Base-by-base conservation (phyloP, 2,797 vertebrate species). In the Sebastes itinus region DNA sequence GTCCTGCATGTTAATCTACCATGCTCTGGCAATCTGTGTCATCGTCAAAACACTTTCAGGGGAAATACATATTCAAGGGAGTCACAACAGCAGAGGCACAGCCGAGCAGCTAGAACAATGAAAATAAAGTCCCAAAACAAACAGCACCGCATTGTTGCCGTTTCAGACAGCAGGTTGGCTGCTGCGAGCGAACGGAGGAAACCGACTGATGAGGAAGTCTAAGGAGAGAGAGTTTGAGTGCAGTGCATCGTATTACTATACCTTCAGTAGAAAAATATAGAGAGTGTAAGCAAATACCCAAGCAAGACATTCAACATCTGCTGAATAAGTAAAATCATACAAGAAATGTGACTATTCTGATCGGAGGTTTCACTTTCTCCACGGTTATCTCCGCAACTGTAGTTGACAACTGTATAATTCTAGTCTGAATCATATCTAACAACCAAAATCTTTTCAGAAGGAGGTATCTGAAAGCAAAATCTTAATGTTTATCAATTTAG, bases 1-100 rank as follows among this genome's bases (percentile, higher is more conserved):
- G 90, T 92, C 88, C 94, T 90, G 85, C 84, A 90, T 95, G 96
- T 95, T 95, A 95, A 95, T 95, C 93, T 91, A 94, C 92, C 88
- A 85, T 92, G 90, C 89, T 92, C 90, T 92, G 91, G 91, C 89
- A 94, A 94, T 95, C 88, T 95, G 93, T 93, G 91, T 84, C 94
- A 94, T 91, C 85, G 87, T 87, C 89, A 95, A 92, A 93, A 92
- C 92, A 84, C 74, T 91, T 93, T 94, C 86, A 63, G 80, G 81
- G 87, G 82, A 91, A 91, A 95, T 92, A 79, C 90, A 94, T 94
- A 93, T 94, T 94, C 86, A 92, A 83, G 75, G 85, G 81, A 87
- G 69, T 73, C 81, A 78, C 84, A 78, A 76, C 61, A 66, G 80
- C 72, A 75, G 77, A 87, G 81, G 69, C 71, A 11, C 65, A 88